Evolutionary conservation across 2,113 vertebrate species (phyloP), one percentile per base, ranked within the genome.

Genomic region (Manacus vitellinus): DNA sequence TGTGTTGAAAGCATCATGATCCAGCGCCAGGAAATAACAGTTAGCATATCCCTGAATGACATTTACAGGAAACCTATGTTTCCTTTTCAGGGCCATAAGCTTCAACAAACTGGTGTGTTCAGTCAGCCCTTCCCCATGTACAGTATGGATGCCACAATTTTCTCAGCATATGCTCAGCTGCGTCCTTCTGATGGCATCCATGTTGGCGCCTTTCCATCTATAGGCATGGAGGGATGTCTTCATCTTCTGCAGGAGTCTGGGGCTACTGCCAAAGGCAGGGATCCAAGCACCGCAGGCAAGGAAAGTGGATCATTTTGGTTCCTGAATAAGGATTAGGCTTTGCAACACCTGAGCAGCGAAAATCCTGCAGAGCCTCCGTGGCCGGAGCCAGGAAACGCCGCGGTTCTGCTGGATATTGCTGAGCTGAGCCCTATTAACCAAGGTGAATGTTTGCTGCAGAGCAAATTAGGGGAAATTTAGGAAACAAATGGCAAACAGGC

Each of bases 291-390:
- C 95, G 80, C 95, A 97, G 96, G 96, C 96, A 84, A 96, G 89
- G 90, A 95, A 96, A 97, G 97, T 70, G 97, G 95, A 97, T 96
- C 91, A 82, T 97, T 98, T 97, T 95, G 89, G 94, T 98, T 97
- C 94, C 97, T 83, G 88, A 97, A 97, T 97, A 95, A 97, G 95
- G 89, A 97, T 68, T 93, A 87, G 39, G 65, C 89, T 96, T 94
- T 88, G 94, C 93, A 97, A 97, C 97, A 98, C 98, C 98, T 98
- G 98, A 98, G 97, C 96, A 97, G 96, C 52, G 96, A 97, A 97
- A 97, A 97, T 95, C 95, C 97, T 97, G 95, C 11, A 81, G 96
- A 49, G 88, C 68, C 85, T 93, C 55, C 44, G 20, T 90, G 96
- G 84, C 92, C 86, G 46, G 86, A 95, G 89, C 96, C 93, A 97